Conservation (phyloP, 2,797 vertebrate genomes). For the Enoplosus armatus region DNA sequence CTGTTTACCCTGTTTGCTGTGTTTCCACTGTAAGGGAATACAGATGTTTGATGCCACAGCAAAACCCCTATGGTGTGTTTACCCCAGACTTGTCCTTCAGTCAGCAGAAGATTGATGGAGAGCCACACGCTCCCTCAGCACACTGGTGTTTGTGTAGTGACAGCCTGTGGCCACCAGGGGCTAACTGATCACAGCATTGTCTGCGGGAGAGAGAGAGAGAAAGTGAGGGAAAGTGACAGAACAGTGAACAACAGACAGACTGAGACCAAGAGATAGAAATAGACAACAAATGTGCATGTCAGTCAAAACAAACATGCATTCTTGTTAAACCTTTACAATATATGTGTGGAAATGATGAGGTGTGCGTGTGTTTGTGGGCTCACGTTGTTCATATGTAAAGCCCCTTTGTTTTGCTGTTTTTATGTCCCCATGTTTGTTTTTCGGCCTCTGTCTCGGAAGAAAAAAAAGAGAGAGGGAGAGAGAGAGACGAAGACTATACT, state of each 20-base stretch:
- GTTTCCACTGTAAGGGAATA: constrained; percentile 44
- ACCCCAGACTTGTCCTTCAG: constrained; percentile 76
- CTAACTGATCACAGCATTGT: constrained; percentile 57
- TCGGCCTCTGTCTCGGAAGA: constrained; percentile 44
- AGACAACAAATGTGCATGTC: constrained; percentile 14
- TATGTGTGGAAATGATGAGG: background rate
- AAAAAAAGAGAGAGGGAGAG: background rate
- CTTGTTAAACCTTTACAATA: background rate
- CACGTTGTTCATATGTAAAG: constrained; percentile 25
- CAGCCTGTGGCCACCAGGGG: constrained; percentile 71
- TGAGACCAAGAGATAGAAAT: constrained; percentile 3
- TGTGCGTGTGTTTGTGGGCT: constrained; percentile 14
- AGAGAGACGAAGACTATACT: constrained; percentile 28
- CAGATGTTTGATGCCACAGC: constrained; percentile 73
- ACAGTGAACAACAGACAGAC: constrained; percentile 13
- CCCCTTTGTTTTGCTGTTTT: constrained; percentile 48
- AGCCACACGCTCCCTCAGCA: constrained; percentile 47
- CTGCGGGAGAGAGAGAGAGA: constrained; percentile 12
- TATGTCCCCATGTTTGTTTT: constrained; percentile 52
- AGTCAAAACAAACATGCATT: constrained; percentile 37
- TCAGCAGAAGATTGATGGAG: constrained; percentile 78
- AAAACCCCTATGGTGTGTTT: constrained; percentile 75
- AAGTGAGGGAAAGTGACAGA: constrained; percentile 21
- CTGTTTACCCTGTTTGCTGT: constrained; percentile 35
- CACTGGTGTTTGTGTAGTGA: constrained; percentile 67